Percentiles rank a stretch among this genome's conserved stretches.
Evolutionary conservation across 30 jellyfish, hydroid and myxozoan species (phyloP).

Genomic region (Aurelia aurita): DNA sequence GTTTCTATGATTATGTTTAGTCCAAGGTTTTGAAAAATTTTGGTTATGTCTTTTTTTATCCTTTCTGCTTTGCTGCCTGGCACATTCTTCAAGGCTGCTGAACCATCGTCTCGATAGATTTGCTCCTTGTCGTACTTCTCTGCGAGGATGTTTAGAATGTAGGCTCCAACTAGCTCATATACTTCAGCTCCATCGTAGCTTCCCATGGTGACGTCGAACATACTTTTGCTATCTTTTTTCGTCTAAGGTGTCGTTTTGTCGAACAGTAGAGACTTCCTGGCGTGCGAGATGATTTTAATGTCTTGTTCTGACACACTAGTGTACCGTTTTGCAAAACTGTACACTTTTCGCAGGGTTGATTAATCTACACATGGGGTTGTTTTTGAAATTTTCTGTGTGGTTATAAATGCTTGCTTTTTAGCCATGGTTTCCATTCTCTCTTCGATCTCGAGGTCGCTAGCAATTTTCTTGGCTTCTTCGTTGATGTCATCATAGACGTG

Average conservation of each 20-base stretch:
- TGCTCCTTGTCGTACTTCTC: conserved; percentile 22
- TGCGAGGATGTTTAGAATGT: too few relatives aligned
- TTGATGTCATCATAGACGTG: neutral
- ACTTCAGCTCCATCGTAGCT: conserved; percentile 76
- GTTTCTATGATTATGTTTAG: too few relatives aligned
- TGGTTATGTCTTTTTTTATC: too few relatives aligned
- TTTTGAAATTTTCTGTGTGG: conserved; percentile 64
- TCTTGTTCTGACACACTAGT: neutral
- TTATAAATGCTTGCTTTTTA: conserved; percentile 47
- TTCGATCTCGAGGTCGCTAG: conserved; percentile 17
- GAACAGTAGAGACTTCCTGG: conserved; percentile 6
- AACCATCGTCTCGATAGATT: conserved; percentile 80
- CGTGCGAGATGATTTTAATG: neutral
- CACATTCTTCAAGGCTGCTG: conserved; percentile 20
- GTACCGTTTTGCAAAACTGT: neutral
- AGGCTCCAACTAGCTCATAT: conserved; percentile 74
- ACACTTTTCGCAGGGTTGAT: conserved; percentile 71
- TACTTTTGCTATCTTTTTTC: neutral
- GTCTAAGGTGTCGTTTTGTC: neutral
- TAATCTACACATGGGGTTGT: conserved; percentile 68
- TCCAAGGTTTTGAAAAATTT: too few relatives aligned
- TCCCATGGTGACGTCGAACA: conserved; percentile 64
- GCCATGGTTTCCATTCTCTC: conserved; percentile 55
- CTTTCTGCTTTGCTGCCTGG: conserved; percentile 59
- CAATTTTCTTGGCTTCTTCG: neutral